phyloP scores from a whole-genome alignment of 2,797 vertebrate species.

The Coendou prehensilis region DNA sequence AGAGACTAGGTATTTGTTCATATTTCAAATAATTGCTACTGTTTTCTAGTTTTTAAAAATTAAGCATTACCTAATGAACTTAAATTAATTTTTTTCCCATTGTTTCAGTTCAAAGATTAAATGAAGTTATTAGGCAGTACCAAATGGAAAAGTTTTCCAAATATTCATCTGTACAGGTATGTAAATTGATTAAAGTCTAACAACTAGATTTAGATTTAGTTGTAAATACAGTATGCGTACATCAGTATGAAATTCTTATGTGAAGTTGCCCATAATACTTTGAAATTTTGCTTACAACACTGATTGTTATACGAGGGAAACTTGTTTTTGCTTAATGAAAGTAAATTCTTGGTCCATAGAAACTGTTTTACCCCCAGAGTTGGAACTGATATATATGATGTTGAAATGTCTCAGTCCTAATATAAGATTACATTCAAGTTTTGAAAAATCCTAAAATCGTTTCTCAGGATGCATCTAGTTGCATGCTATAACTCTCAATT shows the following conservation, averaged over 20 bases:
- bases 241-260: constrained; percentile 29
- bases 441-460: constrained; percentile 56
- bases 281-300: constrained; percentile 56
- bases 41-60: constrained; percentile 45
- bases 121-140: constrained; percentile 86
- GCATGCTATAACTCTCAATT: constrained; percentile 21
- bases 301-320: neutral
- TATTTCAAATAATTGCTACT: constrained; percentile 31
- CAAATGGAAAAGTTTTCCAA: constrained; percentile 85
- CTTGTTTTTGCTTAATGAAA: constrained; percentile 67
- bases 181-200: constrained; percentile 65
- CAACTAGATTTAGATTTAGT: neutral
- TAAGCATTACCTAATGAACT: neutral
- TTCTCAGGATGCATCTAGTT: neutral
- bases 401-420: constrained; percentile 51
- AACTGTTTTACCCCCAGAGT: neutral
- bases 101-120: constrained; percentile 89
- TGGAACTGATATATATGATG: neutral
- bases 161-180: constrained; percentile 89
- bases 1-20: constrained; percentile 7
- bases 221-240: constrained; percentile 9
- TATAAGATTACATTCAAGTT: constrained; percentile 43
- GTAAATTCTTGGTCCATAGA: constrained; percentile 34
- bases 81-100: constrained; percentile 17
- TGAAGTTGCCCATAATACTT: constrained; percentile 12